Conservation (phyloP, 2,888 invertebrate genomes). For the Tetramorium bicarinatum region DNA sequence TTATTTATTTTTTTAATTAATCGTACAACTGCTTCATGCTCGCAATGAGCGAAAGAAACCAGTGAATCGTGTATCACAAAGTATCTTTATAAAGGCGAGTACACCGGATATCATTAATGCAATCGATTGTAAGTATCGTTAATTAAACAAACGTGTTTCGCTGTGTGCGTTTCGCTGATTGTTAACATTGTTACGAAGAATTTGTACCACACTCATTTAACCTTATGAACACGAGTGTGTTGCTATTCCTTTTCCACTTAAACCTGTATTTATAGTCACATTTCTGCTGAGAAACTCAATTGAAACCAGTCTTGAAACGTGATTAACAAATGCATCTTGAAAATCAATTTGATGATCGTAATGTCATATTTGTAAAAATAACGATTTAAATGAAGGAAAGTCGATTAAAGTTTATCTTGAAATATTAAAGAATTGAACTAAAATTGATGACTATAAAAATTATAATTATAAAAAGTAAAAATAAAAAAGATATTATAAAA, state of each 20-base stretch:
- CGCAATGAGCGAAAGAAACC: not conserved
- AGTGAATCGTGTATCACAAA: not conserved
- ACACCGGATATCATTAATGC: not conserved
- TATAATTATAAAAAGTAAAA: too few relatives aligned
- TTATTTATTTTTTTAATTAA: not conserved
- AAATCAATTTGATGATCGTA: not conserved
- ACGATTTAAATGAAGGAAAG: not conserved
- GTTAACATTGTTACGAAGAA: slow-evolving; percentile 67
- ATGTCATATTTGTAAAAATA: not conserved
- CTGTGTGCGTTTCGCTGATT: slow-evolving; percentile 24
- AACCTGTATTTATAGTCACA: slow-evolving; percentile 16
- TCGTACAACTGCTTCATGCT: not conserved
- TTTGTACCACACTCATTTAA: slow-evolving; percentile 69
- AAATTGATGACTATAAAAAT: too few relatives aligned
- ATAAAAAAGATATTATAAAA: too few relatives aligned
- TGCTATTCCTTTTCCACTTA: slow-evolving; percentile 72
- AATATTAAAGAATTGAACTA: not conserved
- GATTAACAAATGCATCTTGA: not conserved
- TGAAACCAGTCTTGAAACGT: slow-evolving; percentile 2
- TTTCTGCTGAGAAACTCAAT: slow-evolving; percentile 1
- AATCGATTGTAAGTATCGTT: slow-evolving; percentile 23
- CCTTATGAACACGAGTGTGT: slow-evolving; percentile 68
- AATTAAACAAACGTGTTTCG: slow-evolving; percentile 57
- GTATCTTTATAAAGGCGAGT: not conserved
- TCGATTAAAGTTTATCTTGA: not conserved